Percentiles rank a stretch among this genome's conserved stretches.
These are phyloP conservation scores for Corythoichthys haematopterus DNA, from an alignment of 2,113 vertebrate species.

Conservation along the genomic window DNA sequence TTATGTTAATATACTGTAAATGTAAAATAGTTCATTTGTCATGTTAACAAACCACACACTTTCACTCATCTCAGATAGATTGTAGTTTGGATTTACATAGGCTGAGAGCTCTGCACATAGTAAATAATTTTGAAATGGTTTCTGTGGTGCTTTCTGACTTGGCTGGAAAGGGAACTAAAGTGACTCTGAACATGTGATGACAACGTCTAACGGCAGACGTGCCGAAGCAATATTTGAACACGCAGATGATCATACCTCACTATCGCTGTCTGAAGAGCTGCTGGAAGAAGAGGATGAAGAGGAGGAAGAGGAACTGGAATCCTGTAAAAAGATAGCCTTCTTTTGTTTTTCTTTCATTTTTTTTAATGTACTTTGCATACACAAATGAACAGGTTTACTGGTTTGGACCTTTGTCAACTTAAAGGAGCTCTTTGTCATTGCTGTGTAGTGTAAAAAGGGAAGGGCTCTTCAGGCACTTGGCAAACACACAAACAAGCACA, in stretches of 20 bases:
- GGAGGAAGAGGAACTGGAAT: conserved; percentile 47
- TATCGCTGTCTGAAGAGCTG: conserved; percentile 61
- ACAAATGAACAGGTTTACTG: conserved; percentile 9
- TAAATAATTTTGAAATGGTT: background rate
- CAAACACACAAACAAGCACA: conserved; percentile 10
- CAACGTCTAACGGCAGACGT: background rate
- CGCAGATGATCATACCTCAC: conserved; percentile 41
- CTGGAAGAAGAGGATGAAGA: conserved; percentile 49
- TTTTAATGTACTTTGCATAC: background rate
- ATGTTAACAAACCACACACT: conserved; percentile 9
- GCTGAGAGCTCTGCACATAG: background rate
- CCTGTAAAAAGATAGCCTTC: conserved; percentile 30
- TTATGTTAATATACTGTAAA: background rate
- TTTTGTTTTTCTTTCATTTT: background rate
- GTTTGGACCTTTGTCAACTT: background rate
- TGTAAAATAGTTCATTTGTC: background rate
- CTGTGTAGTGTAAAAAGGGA: conserved; percentile 13
- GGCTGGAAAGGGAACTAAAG: background rate
- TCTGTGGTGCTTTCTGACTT: background rate
- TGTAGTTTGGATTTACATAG: background rate
- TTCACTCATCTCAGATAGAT: background rate
- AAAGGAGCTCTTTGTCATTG: conserved; percentile 9
- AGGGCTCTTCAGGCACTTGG: conserved; percentile 6
- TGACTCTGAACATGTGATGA: background rate
- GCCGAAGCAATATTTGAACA: background rate